phyloP scores from a whole-genome alignment of 2,797 vertebrate genomes.

The Gila robusta region DNA sequence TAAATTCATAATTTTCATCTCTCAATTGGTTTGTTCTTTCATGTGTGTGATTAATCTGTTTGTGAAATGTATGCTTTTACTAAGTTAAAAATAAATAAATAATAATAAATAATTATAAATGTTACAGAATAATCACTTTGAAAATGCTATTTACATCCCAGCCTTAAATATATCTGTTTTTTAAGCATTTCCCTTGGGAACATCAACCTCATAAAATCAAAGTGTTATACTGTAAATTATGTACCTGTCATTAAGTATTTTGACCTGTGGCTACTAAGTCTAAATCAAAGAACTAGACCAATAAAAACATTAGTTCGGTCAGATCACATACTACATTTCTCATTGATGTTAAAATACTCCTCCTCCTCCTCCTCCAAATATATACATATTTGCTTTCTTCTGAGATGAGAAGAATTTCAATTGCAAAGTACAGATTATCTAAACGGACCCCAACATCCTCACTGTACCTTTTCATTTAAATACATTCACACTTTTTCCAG shows the following conservation, averaged over 20 bases:
- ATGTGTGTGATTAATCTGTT: not conserved
- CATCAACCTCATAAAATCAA: not conserved
- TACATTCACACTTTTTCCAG: not conserved
- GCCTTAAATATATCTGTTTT: not conserved
- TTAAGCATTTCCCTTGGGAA: not conserved
- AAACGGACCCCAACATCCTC: constrained; percentile 16
- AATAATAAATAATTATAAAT: not conserved
- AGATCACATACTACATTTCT: not conserved
- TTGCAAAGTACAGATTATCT: constrained; percentile 32
- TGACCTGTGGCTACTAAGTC: too few relatives aligned
- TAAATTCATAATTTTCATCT: not conserved
- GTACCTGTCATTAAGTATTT: too few relatives aligned
- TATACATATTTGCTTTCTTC: not conserved
- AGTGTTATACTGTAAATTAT: too few relatives aligned
- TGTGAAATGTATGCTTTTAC: not conserved
- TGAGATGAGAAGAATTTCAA: constrained; percentile 20
- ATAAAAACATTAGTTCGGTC: not conserved
- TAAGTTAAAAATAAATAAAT: too few relatives aligned
- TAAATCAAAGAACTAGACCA: not conserved
- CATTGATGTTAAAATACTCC: not conserved
- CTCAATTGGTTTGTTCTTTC: not conserved
- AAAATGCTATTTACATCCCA: not conserved
- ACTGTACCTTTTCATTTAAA: not conserved
- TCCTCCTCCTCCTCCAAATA: too few relatives aligned
- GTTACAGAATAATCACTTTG: not conserved